Percentiles rank a stretch among this genome's conserved stretches.
Conservation (phyloP, 2,797 vertebrate species). For the Anguilla obscura region DNA sequence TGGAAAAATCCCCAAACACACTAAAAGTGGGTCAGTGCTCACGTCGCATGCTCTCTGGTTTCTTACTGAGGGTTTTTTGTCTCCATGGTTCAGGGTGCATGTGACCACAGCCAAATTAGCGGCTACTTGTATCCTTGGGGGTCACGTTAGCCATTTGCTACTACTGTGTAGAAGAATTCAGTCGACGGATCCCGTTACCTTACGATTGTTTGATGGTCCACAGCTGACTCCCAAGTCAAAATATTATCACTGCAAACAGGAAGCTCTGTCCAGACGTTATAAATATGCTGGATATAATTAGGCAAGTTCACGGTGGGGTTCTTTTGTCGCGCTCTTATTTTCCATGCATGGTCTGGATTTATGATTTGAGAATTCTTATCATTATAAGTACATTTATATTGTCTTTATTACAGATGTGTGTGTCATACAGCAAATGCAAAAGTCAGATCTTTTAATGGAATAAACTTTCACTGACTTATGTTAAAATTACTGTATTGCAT, state of each 20-base stretch:
- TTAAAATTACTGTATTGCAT: not conserved
- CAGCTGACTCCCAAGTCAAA: constrained; percentile 28
- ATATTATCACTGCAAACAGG: constrained; percentile 29
- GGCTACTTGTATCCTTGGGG: constrained; percentile 27
- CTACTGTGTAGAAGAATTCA: not conserved
- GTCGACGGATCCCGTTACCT: constrained; percentile 26
- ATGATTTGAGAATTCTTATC: not conserved
- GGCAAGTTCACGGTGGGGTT: not conserved
- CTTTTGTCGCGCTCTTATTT: not conserved
- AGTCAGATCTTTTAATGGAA: not conserved
- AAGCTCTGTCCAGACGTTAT: constrained; percentile 8
- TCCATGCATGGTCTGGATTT: not conserved
- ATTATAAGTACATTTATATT: not conserved
- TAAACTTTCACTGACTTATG: not conserved
- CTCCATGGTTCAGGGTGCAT: not conserved
- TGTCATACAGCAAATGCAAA: no score
- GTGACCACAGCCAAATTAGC: constrained; percentile 28
- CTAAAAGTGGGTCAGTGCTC: constrained; percentile 33
- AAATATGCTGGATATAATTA: not conserved
- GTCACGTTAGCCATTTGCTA: constrained; percentile 33
- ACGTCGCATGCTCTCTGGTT: constrained; percentile 36
- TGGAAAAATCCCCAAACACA: not conserved
- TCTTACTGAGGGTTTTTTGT: constrained; percentile 28
- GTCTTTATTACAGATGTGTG: not conserved
- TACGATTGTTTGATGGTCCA: constrained; percentile 32